Evolutionary conservation across 2,888 invertebrate genomes (phyloP).

Genomic region (Himalopsyche japonica): DNA sequence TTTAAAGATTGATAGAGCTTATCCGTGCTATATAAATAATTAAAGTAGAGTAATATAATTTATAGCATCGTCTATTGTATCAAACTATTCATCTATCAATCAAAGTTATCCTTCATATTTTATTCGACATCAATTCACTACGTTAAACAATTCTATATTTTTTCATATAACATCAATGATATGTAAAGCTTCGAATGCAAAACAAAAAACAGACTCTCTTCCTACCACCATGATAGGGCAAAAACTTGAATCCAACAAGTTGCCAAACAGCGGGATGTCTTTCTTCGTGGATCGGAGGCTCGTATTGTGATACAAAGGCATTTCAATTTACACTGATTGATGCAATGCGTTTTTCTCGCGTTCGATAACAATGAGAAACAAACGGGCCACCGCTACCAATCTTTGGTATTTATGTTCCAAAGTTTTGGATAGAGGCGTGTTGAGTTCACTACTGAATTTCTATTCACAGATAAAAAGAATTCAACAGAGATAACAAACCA

Average conservation of each 20-base stretch:
- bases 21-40: background rate
- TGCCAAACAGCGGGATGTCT: constrained; percentile 36
- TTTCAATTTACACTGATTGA: constrained; percentile 40
- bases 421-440: background rate
- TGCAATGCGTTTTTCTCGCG: constrained; percentile 24
- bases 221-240: constrained; percentile 6
- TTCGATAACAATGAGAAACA: constrained; percentile 10
- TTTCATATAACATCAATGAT: background rate
- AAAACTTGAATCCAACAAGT: constrained; percentile 7
- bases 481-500: background rate
- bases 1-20: background rate
- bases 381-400: background rate
- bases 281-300: constrained; percentile 26
- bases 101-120: background rate
- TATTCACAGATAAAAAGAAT: constrained; percentile 8
- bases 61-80: background rate
- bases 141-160: background rate
- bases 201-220: background rate
- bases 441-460: constrained; percentile 36
- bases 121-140: background rate
- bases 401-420: background rate
- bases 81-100: background rate
- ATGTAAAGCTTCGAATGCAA: background rate
- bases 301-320: constrained; percentile 24
- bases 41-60: background rate